Evolutionary conservation across 2,113 vertebrate genomes (phyloP), one percentile per base, ranked within the genome.

Genomic region (Elachura formosa): DNA sequence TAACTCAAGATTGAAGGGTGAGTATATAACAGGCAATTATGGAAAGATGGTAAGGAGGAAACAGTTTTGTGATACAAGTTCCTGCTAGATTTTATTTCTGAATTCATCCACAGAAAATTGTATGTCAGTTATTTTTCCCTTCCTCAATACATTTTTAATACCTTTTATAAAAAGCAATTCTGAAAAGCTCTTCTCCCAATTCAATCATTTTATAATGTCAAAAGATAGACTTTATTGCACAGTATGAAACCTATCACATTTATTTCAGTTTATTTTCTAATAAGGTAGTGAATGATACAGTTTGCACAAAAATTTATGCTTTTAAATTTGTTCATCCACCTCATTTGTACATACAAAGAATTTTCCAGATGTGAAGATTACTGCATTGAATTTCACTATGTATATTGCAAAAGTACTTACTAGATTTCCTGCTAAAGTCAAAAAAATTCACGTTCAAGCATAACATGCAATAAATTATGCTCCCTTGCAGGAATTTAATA

Each of bases 21-120:
- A 94, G 45, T 58, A 83, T 33, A 33, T 83, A 90, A 71, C 11
- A 51, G 46, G 55, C 33, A 92, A 67, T 87, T 88, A 91, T 12
- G 14, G 55, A 45, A 62, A 79, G 55, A 77, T 12, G 73, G 41
- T 48, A 40, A 66, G 84, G 59, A 66, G 58, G 17, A 93, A 87
- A 76, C 54, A 40, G 67, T 54, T 84, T 36, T 76, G 45, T 69
- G 54, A 82, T 79, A 69, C 29, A 73, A 72, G 29, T 63, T 64
- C 58, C 58, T 82, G 26, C 24, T 76, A 23, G 43, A 79, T 77
- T 77, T 89, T 82, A 62, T 83, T 91, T 82, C 55, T 64, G 59
- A 94, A 72, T 94, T 94, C 87, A 93, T 76, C 75, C 54, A 63
- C 41, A 72, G 48, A 89, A 95, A 78, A 14, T 51, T 76, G 18